phyloP scores from a whole-genome alignment of 1,140 invertebrate genomes.

The Hylaeus anthracinus region DNA sequence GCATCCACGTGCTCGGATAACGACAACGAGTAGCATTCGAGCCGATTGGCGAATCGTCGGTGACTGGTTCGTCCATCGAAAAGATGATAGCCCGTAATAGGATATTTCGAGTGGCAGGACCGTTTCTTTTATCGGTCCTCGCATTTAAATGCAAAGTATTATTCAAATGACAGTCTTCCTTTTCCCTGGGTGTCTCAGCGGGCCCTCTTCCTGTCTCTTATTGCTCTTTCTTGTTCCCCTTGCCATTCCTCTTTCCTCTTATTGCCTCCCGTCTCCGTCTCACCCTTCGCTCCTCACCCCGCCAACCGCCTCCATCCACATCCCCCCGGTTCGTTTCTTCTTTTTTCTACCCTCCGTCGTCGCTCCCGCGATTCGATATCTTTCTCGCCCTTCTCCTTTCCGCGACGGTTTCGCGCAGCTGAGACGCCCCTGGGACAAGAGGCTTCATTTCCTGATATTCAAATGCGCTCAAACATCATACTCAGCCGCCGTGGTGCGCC shows the following conservation, averaged over 20 bases:
- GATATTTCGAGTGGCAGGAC: constrained; percentile 75
- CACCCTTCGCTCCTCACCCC: too few species aligned
- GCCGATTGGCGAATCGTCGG: constrained; percentile 2
- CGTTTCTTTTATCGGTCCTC: constrained; percentile 76
- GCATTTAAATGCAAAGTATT: constrained; percentile 80
- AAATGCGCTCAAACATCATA: constrained; percentile 79
- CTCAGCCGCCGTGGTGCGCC: constrained; percentile 13
- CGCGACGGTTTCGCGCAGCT: constrained; percentile 32
- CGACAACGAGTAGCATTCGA: neutral
- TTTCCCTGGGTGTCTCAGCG: constrained; percentile 25
- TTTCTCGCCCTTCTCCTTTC: neutral
- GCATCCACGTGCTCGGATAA: neutral
- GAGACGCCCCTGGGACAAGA: constrained; percentile 67
- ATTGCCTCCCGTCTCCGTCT: constrained; percentile 7
- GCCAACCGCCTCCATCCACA: neutral
- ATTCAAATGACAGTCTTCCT: constrained; percentile 73
- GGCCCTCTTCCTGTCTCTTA: constrained; percentile 42
- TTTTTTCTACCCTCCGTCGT: neutral
- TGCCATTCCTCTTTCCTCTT: constrained; percentile 11
- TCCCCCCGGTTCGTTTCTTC: neutral
- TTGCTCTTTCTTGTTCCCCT: constrained; percentile 20
- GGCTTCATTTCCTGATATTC: constrained; percentile 80
- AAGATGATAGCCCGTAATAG: constrained; percentile 77
- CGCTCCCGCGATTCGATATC: constrained; percentile 15
- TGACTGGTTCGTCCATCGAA: constrained; percentile 45